These are phyloP conservation scores for Nematostella vectensis DNA, from an alignment of 92 coral and sea anemone species.

Conservation along the genomic window DNA sequence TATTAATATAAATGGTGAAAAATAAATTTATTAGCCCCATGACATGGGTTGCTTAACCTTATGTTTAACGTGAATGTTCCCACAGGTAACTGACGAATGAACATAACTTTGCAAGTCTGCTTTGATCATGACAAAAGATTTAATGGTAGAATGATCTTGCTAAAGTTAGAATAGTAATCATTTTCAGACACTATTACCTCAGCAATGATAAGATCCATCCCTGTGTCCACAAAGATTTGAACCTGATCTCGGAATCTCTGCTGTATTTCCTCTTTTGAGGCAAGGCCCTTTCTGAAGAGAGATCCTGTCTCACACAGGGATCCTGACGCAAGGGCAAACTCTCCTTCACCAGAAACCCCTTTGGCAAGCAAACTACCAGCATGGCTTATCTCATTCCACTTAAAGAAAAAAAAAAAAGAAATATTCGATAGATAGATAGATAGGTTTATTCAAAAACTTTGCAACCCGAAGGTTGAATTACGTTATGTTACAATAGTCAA, in stretches of 20 bases:
- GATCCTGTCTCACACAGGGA: constrained; percentile 39
- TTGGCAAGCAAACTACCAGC: constrained; percentile 55
- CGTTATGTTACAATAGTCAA: too few species aligned
- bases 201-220: constrained; percentile 57
- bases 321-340: constrained; percentile 38
- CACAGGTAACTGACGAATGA: too few species aligned
- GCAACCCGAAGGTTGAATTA: too few species aligned
- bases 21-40: too few species aligned
- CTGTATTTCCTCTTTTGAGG: constrained; percentile 39
- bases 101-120: background rate
- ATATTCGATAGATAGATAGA: too few species aligned
- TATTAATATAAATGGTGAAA: background rate
- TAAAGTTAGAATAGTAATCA: too few species aligned
- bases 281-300: constrained; percentile 29
- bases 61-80: too few species aligned
- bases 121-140: too few species aligned
- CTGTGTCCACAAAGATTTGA: constrained; percentile 36
- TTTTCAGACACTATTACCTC: constrained; percentile 71
- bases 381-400: constrained; percentile 44
- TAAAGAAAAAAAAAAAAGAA: constrained; percentile 7
- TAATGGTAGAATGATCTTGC: too few species aligned
- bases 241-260: constrained; percentile 47
- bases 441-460: too few species aligned
- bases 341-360: constrained; percentile 41
- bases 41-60: too few species aligned